A percentile compares a stretch with the other conserved stretches of the same genome.
These are phyloP conservation scores for Catocala fraxini DNA, from an alignment of 2,888 invertebrate genomes.

Conservation along the genomic window DNA sequence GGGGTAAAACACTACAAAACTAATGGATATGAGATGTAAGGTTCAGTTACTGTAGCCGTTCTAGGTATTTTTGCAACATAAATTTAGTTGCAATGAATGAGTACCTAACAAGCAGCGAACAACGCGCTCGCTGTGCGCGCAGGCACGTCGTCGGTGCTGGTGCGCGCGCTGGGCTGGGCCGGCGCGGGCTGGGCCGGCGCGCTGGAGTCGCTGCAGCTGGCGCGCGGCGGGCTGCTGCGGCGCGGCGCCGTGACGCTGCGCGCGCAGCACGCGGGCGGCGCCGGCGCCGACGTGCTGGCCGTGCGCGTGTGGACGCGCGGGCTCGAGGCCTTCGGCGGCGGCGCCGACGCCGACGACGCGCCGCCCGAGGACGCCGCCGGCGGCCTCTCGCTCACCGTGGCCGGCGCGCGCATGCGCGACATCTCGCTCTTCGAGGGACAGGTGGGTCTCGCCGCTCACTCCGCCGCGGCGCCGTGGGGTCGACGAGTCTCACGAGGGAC, in stretches of 20 bases:
- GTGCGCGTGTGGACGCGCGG: constrained; percentile 68
- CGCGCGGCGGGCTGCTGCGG: constrained; percentile 65
- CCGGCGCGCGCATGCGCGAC: constrained; percentile 59
- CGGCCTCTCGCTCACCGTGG: constrained; percentile 63
- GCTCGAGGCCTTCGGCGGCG: constrained; percentile 55
- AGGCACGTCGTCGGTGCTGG: constrained; percentile 62
- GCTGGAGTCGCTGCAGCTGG: constrained; percentile 70
- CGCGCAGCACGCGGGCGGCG: constrained; percentile 45
- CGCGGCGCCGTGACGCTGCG: constrained; percentile 41
- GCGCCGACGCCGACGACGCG: constrained; percentile 38
- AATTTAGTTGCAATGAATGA: too few relatives aligned
- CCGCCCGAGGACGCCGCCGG: constrained; percentile 52
- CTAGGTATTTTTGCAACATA: too few relatives aligned
- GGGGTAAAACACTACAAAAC: too few relatives aligned
- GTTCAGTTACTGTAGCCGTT: too few relatives aligned
- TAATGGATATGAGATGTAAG: too few relatives aligned
- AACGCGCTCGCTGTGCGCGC: not conserved
- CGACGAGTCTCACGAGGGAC: too few relatives aligned
- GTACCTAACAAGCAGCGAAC: too few relatives aligned
- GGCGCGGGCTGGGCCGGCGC: constrained; percentile 53
- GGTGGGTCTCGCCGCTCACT: constrained; percentile 23
- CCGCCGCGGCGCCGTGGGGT: too few relatives aligned
- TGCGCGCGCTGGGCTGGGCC: constrained; percentile 57
- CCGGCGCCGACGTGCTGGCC: constrained; percentile 40
- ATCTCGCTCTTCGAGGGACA: constrained; percentile 57